Percentiles rank a stretch among this genome's conserved stretches.
phyloP scores from a whole-genome alignment of 2,888 invertebrate species.

The Ceratothoa steindachneri region DNA sequence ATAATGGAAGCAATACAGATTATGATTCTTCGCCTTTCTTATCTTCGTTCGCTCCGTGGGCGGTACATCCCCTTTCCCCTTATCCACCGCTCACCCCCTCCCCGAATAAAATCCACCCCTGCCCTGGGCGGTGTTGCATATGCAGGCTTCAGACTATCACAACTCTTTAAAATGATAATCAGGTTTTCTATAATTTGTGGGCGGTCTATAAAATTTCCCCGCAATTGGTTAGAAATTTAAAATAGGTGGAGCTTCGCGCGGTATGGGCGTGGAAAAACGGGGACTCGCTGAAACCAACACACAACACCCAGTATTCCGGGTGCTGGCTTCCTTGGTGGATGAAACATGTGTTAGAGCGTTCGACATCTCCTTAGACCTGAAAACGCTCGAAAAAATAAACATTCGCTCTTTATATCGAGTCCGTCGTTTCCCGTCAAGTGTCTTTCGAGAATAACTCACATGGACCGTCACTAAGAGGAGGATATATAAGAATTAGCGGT shows the following conservation, averaged over 20 bases:
- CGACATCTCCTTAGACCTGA: not conserved
- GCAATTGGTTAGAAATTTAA: slow-evolving; percentile 22
- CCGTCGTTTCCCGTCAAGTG: too few relatives aligned
- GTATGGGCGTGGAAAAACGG: slow-evolving; percentile 17
- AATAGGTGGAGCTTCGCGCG: slow-evolving; percentile 16
- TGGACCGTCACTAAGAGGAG: too few relatives aligned
- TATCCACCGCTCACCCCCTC: too few relatives aligned
- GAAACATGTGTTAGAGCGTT: not conserved
- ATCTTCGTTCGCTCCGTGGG: not conserved
- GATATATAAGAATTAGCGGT: too few relatives aligned
- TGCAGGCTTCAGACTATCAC: slow-evolving; percentile 41
- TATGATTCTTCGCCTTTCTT: not conserved
- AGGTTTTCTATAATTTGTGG: slow-evolving; percentile 45
- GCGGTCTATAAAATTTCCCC: slow-evolving; percentile 24
- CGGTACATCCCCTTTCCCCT: not conserved
- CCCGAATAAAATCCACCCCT: not conserved
- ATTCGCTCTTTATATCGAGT: too few relatives aligned
- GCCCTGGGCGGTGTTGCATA: slow-evolving; percentile 31
- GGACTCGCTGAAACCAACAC: slow-evolving; percentile 22
- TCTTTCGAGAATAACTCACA: too few relatives aligned
- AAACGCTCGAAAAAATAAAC: too few relatives aligned
- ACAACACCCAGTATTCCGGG: slow-evolving; percentile 33
- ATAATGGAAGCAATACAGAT: too few relatives aligned
- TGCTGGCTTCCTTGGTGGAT: slow-evolving; percentile 25
- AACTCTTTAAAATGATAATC: slow-evolving; percentile 48